These are phyloP conservation scores for Lymantria dispar DNA, from an alignment of 2,888 invertebrate species.

Conservation along the genomic window DNA sequence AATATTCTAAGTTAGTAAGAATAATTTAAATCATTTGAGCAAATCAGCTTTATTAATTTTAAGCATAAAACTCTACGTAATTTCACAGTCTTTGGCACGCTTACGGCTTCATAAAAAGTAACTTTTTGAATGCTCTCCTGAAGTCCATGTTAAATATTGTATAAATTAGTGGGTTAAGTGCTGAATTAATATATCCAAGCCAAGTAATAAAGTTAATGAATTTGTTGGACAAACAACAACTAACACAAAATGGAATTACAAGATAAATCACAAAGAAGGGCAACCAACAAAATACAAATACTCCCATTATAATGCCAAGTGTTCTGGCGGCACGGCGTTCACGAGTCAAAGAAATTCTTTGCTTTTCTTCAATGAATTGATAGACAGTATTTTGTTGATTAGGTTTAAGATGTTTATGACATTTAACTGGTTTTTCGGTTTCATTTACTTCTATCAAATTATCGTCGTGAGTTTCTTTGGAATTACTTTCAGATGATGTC, in stretches of 20 bases:
- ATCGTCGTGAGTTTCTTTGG: constrained; percentile 71
- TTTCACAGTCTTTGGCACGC: constrained; percentile 56
- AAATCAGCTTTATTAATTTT: constrained; percentile 56
- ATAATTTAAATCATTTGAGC: constrained; percentile 64
- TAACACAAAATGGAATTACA: constrained; percentile 92
- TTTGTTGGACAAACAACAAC: constrained; percentile 90
- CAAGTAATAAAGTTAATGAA: constrained; percentile 95
- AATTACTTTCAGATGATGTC: constrained; percentile 75
- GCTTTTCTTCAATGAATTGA: constrained; percentile 94
- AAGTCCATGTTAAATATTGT: constrained; percentile 98
- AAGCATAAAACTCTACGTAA: constrained; percentile 44
- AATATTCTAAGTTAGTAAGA: constrained; percentile 20
- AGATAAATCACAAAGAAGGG: constrained; percentile 99
- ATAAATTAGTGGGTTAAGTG: constrained; percentile 96
- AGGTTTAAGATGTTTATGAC: constrained; percentile 52
- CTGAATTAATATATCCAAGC: constrained; percentile 96
- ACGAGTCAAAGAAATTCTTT: constrained; percentile 94
- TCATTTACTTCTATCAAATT: constrained; percentile 60
- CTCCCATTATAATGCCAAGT: constrained; percentile 98
- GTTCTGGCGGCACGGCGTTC: constrained; percentile 97
- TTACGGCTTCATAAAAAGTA: constrained; percentile 75
- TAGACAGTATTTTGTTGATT: constrained; percentile 85
- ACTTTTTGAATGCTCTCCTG: constrained; percentile 92
- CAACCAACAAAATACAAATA: constrained; percentile 98
- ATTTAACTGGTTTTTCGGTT: constrained; percentile 44